Conservation (phyloP, 2,113 vertebrate species). For the Hemicordylus capensis region DNA sequence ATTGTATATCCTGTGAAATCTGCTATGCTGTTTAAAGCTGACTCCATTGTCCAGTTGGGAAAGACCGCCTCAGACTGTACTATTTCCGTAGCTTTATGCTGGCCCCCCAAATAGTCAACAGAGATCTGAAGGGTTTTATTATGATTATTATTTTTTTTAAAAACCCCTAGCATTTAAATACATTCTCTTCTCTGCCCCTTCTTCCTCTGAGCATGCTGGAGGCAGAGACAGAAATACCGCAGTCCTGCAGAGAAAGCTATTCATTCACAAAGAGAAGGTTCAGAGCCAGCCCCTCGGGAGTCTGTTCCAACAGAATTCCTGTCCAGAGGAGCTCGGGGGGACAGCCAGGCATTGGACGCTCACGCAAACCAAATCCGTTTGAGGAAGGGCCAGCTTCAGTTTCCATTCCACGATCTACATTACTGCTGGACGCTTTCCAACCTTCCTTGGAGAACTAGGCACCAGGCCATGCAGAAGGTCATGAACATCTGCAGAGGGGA, state of each 20-base stretch:
- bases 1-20: background rate
- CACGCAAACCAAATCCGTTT: rapidly evolving
- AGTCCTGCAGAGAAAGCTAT: background rate
- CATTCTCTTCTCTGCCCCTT: background rate
- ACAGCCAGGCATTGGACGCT: background rate
- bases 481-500: background rate
- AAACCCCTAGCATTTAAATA: background rate
- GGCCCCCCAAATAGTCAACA: background rate
- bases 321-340: background rate
- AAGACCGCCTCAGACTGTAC: background rate
- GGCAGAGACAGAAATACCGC: constrained; percentile 13
- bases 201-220: background rate
- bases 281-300: background rate
- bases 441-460: background rate
- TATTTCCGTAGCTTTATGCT: background rate
- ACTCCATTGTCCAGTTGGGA: background rate
- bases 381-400: background rate
- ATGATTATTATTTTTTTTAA: background rate
- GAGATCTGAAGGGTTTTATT: background rate
- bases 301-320: background rate
- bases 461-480: rapidly evolving
- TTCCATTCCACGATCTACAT: background rate
- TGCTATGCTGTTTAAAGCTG: background rate
- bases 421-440: background rate
- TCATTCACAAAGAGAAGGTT: background rate